phyloP scores from a whole-genome alignment of 2,888 invertebrate genomes.

The Strigamia maritima region DNA sequence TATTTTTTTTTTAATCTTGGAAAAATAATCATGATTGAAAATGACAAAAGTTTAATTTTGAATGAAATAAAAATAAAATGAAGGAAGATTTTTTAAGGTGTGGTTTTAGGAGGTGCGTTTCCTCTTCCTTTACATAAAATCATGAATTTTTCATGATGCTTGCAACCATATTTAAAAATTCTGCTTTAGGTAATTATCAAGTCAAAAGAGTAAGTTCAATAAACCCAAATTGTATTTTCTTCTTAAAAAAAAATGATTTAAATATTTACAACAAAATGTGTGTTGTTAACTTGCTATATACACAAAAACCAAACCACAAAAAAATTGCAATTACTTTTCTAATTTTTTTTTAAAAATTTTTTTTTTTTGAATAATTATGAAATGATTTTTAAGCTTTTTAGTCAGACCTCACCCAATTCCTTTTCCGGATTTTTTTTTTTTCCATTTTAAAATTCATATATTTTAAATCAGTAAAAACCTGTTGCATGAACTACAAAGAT shows the following conservation, averaged over 20 bases:
- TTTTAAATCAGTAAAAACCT: not conserved
- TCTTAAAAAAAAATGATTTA: not conserved
- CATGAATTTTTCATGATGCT: not conserved
- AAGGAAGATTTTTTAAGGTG: not conserved
- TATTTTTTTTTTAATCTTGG: too few relatives aligned
- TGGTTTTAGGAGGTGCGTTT: not conserved
- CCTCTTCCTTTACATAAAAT: not conserved
- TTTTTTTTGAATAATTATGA: not conserved
- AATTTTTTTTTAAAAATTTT: too few relatives aligned
- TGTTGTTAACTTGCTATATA: not conserved
- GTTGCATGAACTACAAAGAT: not conserved
- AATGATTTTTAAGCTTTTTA: not conserved
- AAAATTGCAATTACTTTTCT: not conserved
- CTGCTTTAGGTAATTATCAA: not conserved
- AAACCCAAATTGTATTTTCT: not conserved
- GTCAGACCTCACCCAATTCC: not conserved
- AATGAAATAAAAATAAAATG: too few relatives aligned
- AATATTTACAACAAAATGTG: not conserved
- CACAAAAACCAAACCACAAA: not conserved
- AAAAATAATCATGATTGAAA: too few relatives aligned
- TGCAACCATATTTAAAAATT: not conserved
- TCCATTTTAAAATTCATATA: not conserved
- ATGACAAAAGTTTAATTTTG: too few relatives aligned
- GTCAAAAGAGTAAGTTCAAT: not conserved
- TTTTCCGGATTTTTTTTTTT: not conserved